Evolutionary conservation across 92 coral and sea anemone genomes (phyloP).

Genomic region (Siderastrea siderea): DNA sequence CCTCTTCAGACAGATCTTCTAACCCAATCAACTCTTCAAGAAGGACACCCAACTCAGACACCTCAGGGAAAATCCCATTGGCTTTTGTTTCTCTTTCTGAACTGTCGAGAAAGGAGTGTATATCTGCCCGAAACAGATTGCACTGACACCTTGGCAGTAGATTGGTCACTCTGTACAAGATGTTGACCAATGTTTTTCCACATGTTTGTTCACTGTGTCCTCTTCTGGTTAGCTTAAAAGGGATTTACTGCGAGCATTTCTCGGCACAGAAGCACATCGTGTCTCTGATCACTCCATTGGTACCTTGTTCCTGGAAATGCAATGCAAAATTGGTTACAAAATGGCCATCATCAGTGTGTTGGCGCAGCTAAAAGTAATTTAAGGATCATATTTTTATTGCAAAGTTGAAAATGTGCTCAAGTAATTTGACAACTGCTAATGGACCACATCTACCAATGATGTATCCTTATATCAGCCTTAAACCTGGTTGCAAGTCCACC

Average conservation of each 20-base stretch:
- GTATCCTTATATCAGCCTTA: too few species aligned
- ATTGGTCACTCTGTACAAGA: conserved; percentile 56
- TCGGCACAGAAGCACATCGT: conserved; percentile 58
- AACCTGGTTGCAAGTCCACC: too few species aligned
- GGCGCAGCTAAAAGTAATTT: too few species aligned
- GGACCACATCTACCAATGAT: too few species aligned
- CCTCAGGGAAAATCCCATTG: conserved; percentile 55
- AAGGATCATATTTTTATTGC: too few species aligned
- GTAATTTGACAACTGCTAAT: too few species aligned
- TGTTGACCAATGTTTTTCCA: conserved; percentile 62
- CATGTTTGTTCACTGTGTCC: conserved; percentile 54
- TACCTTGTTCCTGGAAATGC: too few species aligned
- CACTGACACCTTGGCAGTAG: conserved; percentile 56
- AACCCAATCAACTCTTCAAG: conserved; percentile 51
- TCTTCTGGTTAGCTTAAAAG: conserved; percentile 63
- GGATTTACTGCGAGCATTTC: conserved; percentile 68
- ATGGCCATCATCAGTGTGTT: too few species aligned
- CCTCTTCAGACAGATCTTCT: conserved; percentile 60
- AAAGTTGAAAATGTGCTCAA: too few species aligned
- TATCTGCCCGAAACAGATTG: conserved; percentile 70
- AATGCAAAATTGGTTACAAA: too few species aligned
- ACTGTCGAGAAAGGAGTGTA: conserved; percentile 45
- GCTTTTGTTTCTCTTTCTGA: conserved; percentile 62
- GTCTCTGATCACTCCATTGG: conserved; percentile 64
- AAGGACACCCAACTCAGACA: conserved; percentile 61